Base-by-base conservation (phyloP, 1,140 invertebrate species). In the Anastatus disparis region DNA sequence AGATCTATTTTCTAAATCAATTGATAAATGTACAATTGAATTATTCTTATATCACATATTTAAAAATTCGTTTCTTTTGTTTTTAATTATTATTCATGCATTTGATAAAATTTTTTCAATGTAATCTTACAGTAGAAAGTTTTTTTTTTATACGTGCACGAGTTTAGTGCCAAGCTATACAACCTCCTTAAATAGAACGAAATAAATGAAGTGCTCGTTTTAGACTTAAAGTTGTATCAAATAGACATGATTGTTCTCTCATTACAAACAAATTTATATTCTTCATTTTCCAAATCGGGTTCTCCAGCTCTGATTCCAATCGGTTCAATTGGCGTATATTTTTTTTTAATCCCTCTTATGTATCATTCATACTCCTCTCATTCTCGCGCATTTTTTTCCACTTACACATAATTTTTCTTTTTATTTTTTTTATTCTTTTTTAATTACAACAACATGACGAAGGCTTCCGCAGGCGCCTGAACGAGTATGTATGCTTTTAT, bases 381-480 rank as follows among this genome's bases (percentile, higher is more conserved):
- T 44, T 17, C 17, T n/a, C 27, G 15, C 24, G 24, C 31, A 8
- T 48, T 46, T 10, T 15, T 12, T 58, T 26, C 35, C 42, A n/a
- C 9, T 17, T n/a, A 20, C 22, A 26, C n/a, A n/a, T n/a, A n/a
- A n/a, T n/a, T n/a, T n/a, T n/a, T n/a, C n/a, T 59, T 27, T 2
- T 42, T 10, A 40, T 42, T 42, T 29, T 29, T 55, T 24, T n/a
- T 50, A 4, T 31, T 46, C 9, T n/a, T 46, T 46, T 44, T 53
- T 26, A 55, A 56, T 66, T 66, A 56, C 20, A 58, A 42, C 55
- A 58, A 48, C 26, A 46, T 42, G 27, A 27, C 20, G 46, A 61
- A 69, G 42, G 48, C 56, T 69, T 69, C 27, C 24, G 22, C 29
- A 61, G 29, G 24, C 31, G 46, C 44, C 52, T 44, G 24, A 53